Evolutionary conservation across 2,888 invertebrate genomes (phyloP), one percentile per base, ranked within the genome.

Genomic region (Formica aserva): DNA sequence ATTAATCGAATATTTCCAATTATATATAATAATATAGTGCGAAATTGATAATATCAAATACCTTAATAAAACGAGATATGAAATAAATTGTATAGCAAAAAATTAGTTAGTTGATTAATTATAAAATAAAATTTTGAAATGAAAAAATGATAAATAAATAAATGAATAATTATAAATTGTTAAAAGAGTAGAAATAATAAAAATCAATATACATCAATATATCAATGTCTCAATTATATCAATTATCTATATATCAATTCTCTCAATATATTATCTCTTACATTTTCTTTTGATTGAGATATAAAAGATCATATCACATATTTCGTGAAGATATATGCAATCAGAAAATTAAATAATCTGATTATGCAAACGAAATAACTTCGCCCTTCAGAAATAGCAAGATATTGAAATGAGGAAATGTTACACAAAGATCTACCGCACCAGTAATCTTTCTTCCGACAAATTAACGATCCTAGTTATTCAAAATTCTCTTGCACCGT

Each of bases 341-440:
- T 41, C n/a, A 8, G 15, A 45, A 62, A 26, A 41, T 74, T 15
- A 29, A 74, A 15, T 57, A 6, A 72, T 45, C 32, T 32, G n/a
- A 45, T 63, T 9, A 63, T 4, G 29, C 26, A 3, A 63, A 63
- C n/a, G 18, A 29, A 62, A 45, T 15, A 4, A 9, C 6, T 26
- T 13, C 13, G n/a, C 6, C 5, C 18, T 18, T 48, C 6, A 18
- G 48, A 48, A 48, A 8, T 52, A 52, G 52, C 52, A 1, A 52
- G n/a, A 52, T 52, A 52, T 52, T n/a, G 52, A 72, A 72, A 18
- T 18, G 22, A 72, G 13, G 15, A 72, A 57, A 72, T 57, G 38
- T 35, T 18, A 67, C 18, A 29, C 45, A 52, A 52, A 52, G 52
- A 8, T 52, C 52, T 52, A 52, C 52, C 52, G n/a, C 1, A 52